These are phyloP conservation scores for Rana temporaria DNA, from an alignment of 2,113 vertebrate species.

Conservation along the genomic window DNA sequence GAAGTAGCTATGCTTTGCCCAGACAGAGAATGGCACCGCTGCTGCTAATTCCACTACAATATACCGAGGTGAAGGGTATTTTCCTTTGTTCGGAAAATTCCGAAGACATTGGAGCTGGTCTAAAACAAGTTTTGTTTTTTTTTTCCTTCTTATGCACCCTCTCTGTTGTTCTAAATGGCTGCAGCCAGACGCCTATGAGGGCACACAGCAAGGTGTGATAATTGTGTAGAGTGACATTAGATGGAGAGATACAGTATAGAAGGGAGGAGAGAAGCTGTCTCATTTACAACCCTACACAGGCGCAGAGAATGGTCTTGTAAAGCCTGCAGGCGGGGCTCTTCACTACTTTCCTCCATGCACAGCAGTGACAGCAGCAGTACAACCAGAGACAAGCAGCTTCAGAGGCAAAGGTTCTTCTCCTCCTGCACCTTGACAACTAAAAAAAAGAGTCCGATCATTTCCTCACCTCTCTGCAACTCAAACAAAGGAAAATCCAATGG, in stretches of 20 bases:
- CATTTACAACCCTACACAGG: constrained; percentile 36
- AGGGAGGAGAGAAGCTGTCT: constrained; percentile 51
- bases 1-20: constrained; percentile 29
- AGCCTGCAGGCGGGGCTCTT: constrained; percentile 49
- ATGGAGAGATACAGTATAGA: constrained; percentile 39
- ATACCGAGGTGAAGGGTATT: constrained; percentile 24
- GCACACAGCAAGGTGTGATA: constrained; percentile 47
- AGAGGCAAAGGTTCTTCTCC: constrained; percentile 19
- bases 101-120: not conserved
- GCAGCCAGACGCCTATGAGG: constrained; percentile 32
- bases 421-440: constrained; percentile 17
- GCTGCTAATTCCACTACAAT: constrained; percentile 27
- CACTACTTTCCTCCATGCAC: not conserved
- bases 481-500: constrained; percentile 36
- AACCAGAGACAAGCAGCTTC: constrained; percentile 27
- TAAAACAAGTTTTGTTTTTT: not conserved
- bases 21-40: constrained; percentile 43
- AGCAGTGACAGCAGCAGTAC: constrained; percentile 41
- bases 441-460: not conserved
- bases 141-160: not conserved
- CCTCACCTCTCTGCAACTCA: not conserved
- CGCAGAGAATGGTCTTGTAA: constrained; percentile 39
- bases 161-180: not conserved
- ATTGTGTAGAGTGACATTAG: constrained; percentile 43
- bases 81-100: constrained; percentile 1